These are phyloP conservation scores for Enteromius mattozi DNA, from an alignment of 2,797 vertebrate genomes.

Conservation along the genomic window DNA sequence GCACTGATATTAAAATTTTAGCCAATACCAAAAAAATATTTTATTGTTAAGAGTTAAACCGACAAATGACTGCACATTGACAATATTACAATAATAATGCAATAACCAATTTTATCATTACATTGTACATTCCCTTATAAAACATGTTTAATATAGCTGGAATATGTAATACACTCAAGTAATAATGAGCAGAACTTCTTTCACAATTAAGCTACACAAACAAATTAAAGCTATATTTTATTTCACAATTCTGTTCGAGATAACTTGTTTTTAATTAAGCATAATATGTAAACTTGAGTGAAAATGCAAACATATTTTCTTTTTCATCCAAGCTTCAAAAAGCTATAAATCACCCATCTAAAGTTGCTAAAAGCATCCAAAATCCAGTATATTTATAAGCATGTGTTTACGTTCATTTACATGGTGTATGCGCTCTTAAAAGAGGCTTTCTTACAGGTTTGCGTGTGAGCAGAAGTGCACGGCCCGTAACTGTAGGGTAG, in stretches of 20 bases:
- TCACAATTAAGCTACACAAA: too few relatives aligned
- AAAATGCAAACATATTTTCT: neutral
- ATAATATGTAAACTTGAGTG: neutral
- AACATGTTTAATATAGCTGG: neutral
- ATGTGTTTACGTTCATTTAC: neutral
- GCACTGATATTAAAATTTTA: neutral
- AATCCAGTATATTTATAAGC: slow-evolving; percentile 2
- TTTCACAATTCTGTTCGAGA: neutral
- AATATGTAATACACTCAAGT: neutral
- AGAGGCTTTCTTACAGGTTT: slow-evolving; percentile 47
- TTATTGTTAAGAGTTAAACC: neutral
- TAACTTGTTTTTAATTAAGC: neutral
- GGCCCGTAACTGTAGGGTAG: slow-evolving; percentile 36
- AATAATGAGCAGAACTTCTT: neutral
- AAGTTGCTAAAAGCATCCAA: neutral
- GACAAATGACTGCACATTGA: neutral
- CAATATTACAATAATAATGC: neutral
- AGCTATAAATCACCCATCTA: slow-evolving; percentile 1
- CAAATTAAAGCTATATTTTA: too few relatives aligned
- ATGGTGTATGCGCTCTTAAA: slow-evolving; percentile 24
- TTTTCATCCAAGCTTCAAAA: slow-evolving; percentile 10
- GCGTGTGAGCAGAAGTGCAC: slow-evolving; percentile 43
- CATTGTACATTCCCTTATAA: neutral
- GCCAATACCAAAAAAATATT: neutral
- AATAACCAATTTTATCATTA: neutral